A percentile compares a stretch with the other conserved stretches of the same genome.
Conservation (phyloP, 1,140 invertebrate genomes). For the Caenorhabditis brenneri region DNA sequence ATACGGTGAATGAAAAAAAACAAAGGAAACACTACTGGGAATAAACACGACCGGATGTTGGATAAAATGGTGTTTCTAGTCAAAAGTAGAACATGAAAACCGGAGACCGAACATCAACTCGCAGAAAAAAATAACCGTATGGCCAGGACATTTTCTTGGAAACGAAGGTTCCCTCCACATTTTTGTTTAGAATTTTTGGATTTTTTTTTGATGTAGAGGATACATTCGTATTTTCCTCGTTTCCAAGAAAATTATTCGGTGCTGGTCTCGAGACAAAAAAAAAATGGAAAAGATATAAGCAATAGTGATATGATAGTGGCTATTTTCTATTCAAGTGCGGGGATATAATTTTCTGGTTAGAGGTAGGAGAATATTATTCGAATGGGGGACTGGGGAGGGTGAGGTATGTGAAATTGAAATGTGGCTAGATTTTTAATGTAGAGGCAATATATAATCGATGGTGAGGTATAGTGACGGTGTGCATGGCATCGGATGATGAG, state of each 20-base stretch:
- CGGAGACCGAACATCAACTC: conserved; percentile 42
- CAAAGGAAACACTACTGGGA: conserved; percentile 10
- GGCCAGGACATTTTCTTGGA: neutral
- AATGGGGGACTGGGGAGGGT: neutral
- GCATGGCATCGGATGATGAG: neutral
- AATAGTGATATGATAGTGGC: conserved; percentile 32
- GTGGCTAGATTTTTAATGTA: conserved; percentile 8
- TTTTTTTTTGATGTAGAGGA: neutral
- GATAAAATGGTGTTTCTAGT: conserved; percentile 18
- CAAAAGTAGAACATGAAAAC: conserved; percentile 33
- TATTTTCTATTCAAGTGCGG: neutral
- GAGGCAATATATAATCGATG: neutral
- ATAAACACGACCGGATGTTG: neutral
- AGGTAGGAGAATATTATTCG: conserved; percentile 1
- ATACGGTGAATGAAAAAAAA: neutral
- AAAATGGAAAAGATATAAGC: conserved; percentile 3
- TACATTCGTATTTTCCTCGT: neutral
- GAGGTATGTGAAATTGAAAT: conserved; percentile 1
- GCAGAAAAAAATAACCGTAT: conserved; percentile 8
- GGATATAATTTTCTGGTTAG: neutral
- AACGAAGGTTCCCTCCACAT: neutral
- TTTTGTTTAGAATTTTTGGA: neutral
- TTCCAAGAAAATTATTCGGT: neutral
- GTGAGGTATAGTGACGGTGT: neutral
- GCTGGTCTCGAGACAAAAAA: neutral